A percentile compares a stretch with the other conserved stretches of the same genome.
phyloP scores from a whole-genome alignment of 2,797 vertebrate species.

The Rhinichthys osculus region DNA sequence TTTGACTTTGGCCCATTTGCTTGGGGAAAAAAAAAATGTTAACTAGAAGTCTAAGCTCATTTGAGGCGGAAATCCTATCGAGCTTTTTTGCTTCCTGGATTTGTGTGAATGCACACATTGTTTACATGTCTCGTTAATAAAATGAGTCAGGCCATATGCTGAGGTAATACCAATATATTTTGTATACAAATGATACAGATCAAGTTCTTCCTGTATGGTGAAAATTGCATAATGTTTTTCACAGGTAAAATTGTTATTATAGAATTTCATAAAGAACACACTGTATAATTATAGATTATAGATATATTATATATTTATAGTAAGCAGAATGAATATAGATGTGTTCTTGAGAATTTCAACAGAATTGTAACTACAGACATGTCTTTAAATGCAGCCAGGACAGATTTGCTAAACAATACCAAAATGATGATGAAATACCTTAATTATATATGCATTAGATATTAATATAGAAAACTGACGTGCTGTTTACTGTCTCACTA shows the following conservation, averaged over 20 bases:
- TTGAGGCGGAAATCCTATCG: conserved; percentile 78
- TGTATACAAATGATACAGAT: not conserved
- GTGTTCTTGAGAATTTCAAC: not conserved
- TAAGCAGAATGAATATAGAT: not conserved
- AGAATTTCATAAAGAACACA: not conserved
- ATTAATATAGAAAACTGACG: not conserved
- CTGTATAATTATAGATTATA: not conserved
- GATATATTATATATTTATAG: not conserved
- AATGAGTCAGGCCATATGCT: conserved; percentile 55
- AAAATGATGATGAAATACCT: not conserved
- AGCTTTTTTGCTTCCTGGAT: conserved; percentile 72
- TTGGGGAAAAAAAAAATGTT: conserved; percentile 79
- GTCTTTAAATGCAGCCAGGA: not conserved
- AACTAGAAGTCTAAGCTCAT: conserved; percentile 79
- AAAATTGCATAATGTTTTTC: not conserved
- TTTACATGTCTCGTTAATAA: conserved; percentile 73
- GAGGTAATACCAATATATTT: not conserved
- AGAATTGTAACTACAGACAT: not conserved
- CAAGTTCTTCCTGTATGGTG: not conserved
- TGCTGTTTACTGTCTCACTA: not conserved
- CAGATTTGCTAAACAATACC: not conserved
- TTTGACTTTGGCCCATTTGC: conserved; percentile 80
- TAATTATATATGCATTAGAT: not conserved
- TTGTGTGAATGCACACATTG: conserved; percentile 74
- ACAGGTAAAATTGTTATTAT: not conserved